A percentile compares a stretch with the other conserved stretches of the same genome.
These are phyloP conservation scores for Stictocephala bisonia DNA, from an alignment of 2,888 invertebrate genomes.

Conservation along the genomic window DNA sequence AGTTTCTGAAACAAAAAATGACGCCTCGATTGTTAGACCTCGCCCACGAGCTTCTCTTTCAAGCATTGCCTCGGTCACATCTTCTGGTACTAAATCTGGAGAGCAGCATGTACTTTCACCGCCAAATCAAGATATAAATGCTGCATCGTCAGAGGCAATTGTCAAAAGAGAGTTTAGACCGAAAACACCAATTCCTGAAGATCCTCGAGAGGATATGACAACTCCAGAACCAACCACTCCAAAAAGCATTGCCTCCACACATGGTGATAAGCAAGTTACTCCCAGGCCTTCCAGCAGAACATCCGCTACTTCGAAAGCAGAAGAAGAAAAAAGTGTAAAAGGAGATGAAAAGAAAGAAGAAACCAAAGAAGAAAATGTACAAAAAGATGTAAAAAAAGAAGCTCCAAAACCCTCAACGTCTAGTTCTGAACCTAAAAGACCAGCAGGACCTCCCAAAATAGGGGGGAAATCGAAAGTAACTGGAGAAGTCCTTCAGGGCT, in stretches of 20 bases:
- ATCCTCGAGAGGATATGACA: slow-evolving; percentile 67
- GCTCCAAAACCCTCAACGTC: slow-evolving; percentile 59
- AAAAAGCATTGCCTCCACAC: slow-evolving; percentile 64
- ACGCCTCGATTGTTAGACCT: slow-evolving; percentile 56
- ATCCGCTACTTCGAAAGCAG: slow-evolving; percentile 5
- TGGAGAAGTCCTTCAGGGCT: slow-evolving; percentile 78
- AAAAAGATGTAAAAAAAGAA: slow-evolving; percentile 38
- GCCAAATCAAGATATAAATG: neutral
- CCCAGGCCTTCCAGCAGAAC: slow-evolving; percentile 61
- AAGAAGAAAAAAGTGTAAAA: slow-evolving; percentile 37
- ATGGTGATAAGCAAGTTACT: slow-evolving; percentile 64
- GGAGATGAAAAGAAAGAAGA: slow-evolving; percentile 24
- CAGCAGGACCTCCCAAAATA: slow-evolving; percentile 63
- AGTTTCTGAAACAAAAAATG: slow-evolving; percentile 56
- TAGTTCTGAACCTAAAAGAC: slow-evolving; percentile 63
- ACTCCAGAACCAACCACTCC: slow-evolving; percentile 65
- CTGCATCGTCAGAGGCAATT: slow-evolving; percentile 1
- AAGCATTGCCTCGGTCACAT: neutral
- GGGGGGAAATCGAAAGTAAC: slow-evolving; percentile 78
- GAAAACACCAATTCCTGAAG: slow-evolving; percentile 72
- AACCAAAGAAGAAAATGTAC: slow-evolving; percentile 22
- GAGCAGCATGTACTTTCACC: slow-evolving; percentile 7
- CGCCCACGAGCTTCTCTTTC: slow-evolving; percentile 41
- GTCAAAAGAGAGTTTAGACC: slow-evolving; percentile 64
- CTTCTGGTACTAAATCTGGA: slow-evolving; percentile 19